phyloP scores from a whole-genome alignment of 1,140 invertebrate species.

The Scaptomyza pallida region DNA sequence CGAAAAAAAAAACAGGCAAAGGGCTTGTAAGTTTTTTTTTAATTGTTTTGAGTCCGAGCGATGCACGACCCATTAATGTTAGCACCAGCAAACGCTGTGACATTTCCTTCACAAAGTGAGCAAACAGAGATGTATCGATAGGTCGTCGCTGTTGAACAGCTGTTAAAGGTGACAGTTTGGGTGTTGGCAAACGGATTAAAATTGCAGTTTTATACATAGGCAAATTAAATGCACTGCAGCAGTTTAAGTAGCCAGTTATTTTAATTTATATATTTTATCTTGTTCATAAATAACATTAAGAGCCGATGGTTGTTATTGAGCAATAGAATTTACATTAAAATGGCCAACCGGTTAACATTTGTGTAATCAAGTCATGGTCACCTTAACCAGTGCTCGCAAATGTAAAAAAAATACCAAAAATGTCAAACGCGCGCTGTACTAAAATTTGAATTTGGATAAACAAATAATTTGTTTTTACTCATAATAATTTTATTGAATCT shows the following conservation, averaged over 20 bases:
- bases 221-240: too few relatives aligned
- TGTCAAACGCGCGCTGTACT: neutral
- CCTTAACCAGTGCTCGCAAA: neutral
- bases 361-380: neutral
- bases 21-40: constrained; percentile 17
- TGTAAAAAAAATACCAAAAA: neutral
- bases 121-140: constrained; percentile 1
- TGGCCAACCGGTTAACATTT: neutral
- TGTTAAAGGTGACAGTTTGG: neutral
- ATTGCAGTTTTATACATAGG: neutral
- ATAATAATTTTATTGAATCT: neutral
- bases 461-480: neutral
- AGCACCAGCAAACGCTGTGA: constrained; percentile 18
- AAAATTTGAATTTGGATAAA: constrained; percentile 10
- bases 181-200: constrained; percentile 2
- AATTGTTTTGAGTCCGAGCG: constrained; percentile 41
- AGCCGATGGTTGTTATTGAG: neutral
- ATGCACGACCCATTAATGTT: constrained; percentile 22
- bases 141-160: constrained; percentile 18
- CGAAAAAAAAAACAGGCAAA: constrained; percentile 31
- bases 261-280: too few relatives aligned
- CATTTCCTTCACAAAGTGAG: neutral
- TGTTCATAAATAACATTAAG: too few relatives aligned
- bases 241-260: neutral
- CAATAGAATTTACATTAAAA: neutral